Evolutionary conservation across 2,797 vertebrate species (phyloP), one percentile per base, ranked within the genome.

Genomic region (Rhynchonycteris naso): DNA sequence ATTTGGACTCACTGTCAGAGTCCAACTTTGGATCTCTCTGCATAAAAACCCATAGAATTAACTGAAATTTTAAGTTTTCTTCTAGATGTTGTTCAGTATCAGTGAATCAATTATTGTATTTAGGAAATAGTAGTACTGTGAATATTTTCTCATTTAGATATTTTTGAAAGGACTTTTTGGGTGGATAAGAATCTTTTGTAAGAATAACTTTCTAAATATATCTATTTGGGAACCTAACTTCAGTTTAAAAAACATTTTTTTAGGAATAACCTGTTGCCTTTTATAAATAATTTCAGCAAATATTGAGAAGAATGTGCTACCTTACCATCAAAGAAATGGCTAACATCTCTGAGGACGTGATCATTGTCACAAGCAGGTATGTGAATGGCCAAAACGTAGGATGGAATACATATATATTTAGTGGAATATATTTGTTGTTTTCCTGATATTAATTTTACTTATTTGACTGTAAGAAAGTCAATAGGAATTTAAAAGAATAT

Each of bases 241-340:
- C 15, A 78, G 35, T 92, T 94, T 88, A 58, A 56, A 85, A 89
- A 26, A 5, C 26, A 33, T 71, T 82, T 93, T n/a, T 18, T 95
- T 78, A 65, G 56, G 68, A 95, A 28, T 96, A 97, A 97, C 54
- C 43, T 95, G 7, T 83, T 96, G 72, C 19, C 43, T 96, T 96
- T 85, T 90, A 12, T 91, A 87, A 95, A 92, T 94, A 69, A 84
- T 63, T 96, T 93, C 97, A 99, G 99, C 99, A 99, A 99, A 99
- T 99, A 47, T 97, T 99, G 88, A 98, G 99, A 92, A 99, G 99
- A 96, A 99, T 99, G 99, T 99, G 99, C 95, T 99, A 99, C 97
- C 98, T 99, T 59, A 99, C 99, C 1, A 99, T 99, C 97, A 99
- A 99, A 95, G 99, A 99, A 98, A 99, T 99, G 99, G 99, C 99